phyloP scores from a whole-genome alignment of 2,888 invertebrate genomes.

The Drosophila diplacantha region DNA sequence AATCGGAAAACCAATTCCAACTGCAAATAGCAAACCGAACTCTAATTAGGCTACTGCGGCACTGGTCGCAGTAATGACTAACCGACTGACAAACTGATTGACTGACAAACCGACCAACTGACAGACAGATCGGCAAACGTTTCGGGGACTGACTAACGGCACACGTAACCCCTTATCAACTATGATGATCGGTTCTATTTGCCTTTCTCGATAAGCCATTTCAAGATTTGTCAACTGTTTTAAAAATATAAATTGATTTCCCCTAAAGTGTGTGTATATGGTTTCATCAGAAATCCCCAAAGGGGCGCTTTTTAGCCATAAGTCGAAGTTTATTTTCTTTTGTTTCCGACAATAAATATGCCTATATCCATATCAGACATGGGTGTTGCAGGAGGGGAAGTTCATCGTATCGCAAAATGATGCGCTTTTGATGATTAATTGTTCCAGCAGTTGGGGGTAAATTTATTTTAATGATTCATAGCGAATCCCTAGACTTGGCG shows the following conservation, averaged over 20 bases:
- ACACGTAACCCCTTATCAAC: slow-evolving; percentile 8
- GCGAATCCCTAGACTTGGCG: background rate
- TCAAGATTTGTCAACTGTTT: slow-evolving; percentile 32
- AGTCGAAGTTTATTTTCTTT: slow-evolving; percentile 10
- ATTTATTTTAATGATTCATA: slow-evolving; percentile 13
- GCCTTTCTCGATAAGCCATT: slow-evolving; percentile 10
- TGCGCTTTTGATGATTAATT: slow-evolving; percentile 14
- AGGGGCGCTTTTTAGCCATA: background rate
- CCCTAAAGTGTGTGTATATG: background rate
- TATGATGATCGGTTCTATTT: slow-evolving; percentile 1
- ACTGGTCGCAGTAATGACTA: slow-evolving; percentile 16
- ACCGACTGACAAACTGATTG: slow-evolving; percentile 1
- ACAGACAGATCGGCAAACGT: slow-evolving; percentile 25
- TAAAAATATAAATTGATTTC: slow-evolving; percentile 13
- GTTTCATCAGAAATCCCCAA: slow-evolving; percentile 9
- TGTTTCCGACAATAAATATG: slow-evolving; percentile 5
- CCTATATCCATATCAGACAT: slow-evolving; percentile 16
- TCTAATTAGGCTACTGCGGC: slow-evolving; percentile 52
- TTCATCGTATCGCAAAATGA: slow-evolving; percentile 3
- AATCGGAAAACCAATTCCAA: slow-evolving; percentile 48
- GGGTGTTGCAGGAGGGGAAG: slow-evolving; percentile 10
- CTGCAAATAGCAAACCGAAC: slow-evolving; percentile 44
- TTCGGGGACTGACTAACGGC: slow-evolving; percentile 13
- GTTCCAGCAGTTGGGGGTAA: background rate
- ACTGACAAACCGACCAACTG: slow-evolving; percentile 1